A percentile compares a stretch with the other conserved stretches of the same genome.
Conservation (phyloP, 2,797 vertebrate genomes). For the Oophaga sylvatica region DNA sequence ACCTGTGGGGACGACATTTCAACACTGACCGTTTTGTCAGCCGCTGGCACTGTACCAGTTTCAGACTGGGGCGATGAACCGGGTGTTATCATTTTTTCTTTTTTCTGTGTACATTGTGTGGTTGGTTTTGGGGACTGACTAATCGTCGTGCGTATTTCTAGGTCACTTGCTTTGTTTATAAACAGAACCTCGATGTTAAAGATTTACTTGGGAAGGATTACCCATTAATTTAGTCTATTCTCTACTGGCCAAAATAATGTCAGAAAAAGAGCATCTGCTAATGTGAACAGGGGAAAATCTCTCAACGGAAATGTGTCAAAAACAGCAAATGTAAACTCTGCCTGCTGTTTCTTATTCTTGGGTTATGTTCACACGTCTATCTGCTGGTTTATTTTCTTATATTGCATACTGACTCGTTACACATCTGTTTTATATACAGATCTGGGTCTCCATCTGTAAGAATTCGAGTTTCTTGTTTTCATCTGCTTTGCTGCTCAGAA, state of each 20-base stretch:
- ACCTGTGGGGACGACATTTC: background rate
- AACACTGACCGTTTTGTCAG: background rate
- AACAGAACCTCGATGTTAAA: slow-evolving; percentile 67
- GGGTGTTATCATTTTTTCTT: background rate
- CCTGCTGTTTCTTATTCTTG: background rate
- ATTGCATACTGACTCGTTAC: no score
- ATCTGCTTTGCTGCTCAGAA: no score
- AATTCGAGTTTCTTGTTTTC: no score
- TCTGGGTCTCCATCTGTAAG: no score
- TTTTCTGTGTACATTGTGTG: background rate
- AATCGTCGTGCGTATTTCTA: slow-evolving; percentile 65
- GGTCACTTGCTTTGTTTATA: slow-evolving; percentile 72
- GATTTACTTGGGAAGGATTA: slow-evolving; percentile 66
- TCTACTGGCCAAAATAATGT: background rate
- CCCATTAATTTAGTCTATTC: slow-evolving; percentile 36
- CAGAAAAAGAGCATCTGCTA: background rate
- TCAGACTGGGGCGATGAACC: background rate
- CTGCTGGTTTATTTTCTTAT: no score
- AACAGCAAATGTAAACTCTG: background rate
- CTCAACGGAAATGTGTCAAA: no score
- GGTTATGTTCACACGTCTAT: no score
- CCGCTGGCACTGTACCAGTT: background rate
- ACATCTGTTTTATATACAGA: no score
- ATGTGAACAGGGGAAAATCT: background rate
- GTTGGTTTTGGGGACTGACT: background rate